These are phyloP conservation scores for Macrostomum lignano DNA, from an alignment of 1,140 invertebrate genomes.

Conservation along the genomic window DNA sequence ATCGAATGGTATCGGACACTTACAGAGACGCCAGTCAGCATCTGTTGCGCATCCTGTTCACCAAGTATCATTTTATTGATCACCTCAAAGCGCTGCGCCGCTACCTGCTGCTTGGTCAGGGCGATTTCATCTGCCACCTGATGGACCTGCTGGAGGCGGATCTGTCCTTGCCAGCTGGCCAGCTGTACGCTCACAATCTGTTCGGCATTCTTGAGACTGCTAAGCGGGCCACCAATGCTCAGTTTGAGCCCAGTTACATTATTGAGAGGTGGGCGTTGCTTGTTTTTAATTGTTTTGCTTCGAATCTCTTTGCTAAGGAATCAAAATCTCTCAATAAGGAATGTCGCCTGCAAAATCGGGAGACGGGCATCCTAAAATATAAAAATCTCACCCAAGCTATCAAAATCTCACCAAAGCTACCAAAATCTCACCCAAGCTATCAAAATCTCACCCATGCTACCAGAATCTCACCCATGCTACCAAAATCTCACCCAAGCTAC, in stretches of 20 bases:
- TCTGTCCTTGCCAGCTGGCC: slow-evolving; percentile 54
- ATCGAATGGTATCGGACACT: slow-evolving; percentile 46
- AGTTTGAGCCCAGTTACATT: slow-evolving; percentile 66
- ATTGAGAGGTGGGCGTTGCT: no score
- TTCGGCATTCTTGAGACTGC: slow-evolving; percentile 62
- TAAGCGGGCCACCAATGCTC: slow-evolving; percentile 66
- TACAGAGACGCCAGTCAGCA: slow-evolving; percentile 56
- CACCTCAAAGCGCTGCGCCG: slow-evolving; percentile 58
- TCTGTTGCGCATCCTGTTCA: slow-evolving; percentile 51
- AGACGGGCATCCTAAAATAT: no score
- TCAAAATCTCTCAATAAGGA: no score
- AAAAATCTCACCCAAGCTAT: no score
- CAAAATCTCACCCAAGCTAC: no score
- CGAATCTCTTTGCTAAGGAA: no score
- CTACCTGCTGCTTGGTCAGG: slow-evolving; percentile 67
- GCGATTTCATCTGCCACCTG: slow-evolving; percentile 69
- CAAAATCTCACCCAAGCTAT: no score
- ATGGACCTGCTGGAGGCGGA: slow-evolving; percentile 67
- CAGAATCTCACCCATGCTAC: no score
- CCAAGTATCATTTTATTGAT: slow-evolving; percentile 57
- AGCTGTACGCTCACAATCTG: slow-evolving; percentile 57
- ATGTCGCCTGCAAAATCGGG: no score
- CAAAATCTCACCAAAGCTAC: no score
- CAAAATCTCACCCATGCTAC: no score
- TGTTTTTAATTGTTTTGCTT: no score